These are phyloP conservation scores for Peromyscus nudipes DNA, from an alignment of 2,797 vertebrate species.

Conservation along the genomic window DNA sequence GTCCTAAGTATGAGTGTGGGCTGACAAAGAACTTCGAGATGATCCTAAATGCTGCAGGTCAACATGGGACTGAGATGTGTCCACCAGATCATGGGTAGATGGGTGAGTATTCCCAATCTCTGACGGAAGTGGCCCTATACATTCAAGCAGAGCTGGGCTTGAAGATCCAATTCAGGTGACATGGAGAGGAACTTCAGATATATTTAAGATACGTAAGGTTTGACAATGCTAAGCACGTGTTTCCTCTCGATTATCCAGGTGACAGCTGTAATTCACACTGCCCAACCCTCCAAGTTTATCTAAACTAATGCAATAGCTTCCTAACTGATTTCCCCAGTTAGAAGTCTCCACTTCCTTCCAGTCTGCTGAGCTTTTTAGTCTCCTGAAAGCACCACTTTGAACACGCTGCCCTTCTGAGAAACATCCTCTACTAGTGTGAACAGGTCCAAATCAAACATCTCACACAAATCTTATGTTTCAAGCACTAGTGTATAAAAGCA, in stretches of 20 bases:
- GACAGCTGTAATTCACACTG: background rate
- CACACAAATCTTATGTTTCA: conserved; percentile 12
- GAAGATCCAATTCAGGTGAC: background rate
- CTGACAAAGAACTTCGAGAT: background rate
- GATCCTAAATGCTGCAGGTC: background rate
- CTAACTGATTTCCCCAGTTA: background rate
- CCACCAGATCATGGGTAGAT: background rate
- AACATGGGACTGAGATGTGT: background rate
- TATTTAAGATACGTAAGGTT: background rate
- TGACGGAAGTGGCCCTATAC: background rate
- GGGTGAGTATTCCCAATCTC: background rate
- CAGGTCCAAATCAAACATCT: background rate
- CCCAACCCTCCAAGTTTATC: background rate
- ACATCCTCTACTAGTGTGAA: background rate
- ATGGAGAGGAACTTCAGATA: background rate
- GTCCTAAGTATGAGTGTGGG: background rate
- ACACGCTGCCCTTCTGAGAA: background rate
- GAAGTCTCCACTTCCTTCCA: background rate
- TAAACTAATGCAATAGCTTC: background rate
- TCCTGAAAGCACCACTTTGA: background rate
- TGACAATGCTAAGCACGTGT: background rate
- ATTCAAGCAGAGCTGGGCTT: background rate
- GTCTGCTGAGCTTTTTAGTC: background rate
- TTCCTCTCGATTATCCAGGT: background rate
- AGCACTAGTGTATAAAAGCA: background rate